Percentiles rank a stretch among this genome's conserved stretches.
Evolutionary conservation across 2,113 vertebrate genomes (phyloP).

Genomic region (Mungos mungo): DNA sequence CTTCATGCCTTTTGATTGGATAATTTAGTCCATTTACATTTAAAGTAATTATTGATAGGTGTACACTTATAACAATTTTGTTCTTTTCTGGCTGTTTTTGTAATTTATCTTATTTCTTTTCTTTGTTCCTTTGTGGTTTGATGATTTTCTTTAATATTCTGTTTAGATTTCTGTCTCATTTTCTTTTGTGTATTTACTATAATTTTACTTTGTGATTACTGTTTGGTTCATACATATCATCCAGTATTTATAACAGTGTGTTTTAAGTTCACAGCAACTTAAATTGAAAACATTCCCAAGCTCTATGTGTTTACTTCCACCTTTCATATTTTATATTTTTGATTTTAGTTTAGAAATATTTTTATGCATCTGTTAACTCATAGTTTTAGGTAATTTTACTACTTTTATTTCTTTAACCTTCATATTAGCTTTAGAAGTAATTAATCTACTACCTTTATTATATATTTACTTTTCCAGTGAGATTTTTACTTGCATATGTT

Average conservation of each 20-base stretch:
- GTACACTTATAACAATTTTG: background rate
- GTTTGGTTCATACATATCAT: background rate
- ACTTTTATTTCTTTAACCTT: background rate
- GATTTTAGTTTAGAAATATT: background rate
- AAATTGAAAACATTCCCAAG: background rate
- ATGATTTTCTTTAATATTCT: background rate
- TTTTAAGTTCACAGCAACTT: background rate
- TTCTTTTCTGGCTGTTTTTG: background rate
- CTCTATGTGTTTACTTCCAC: background rate
- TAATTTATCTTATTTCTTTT: background rate
- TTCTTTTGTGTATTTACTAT: background rate
- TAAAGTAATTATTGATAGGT: too few species aligned
- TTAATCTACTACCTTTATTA: background rate
- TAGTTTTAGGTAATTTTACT: background rate
- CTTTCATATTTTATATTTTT: background rate
- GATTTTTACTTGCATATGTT: background rate
- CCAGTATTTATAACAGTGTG: background rate
- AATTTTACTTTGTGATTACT: background rate
- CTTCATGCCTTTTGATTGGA: too few species aligned
- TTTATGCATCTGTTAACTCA: background rate
- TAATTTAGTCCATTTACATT: too few species aligned
- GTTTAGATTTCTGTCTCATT: background rate
- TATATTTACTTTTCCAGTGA: background rate
- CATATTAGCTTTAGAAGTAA: background rate
- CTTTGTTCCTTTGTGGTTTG: background rate